Base-by-base conservation (phyloP, 2,113 vertebrate genomes). In the Siniperca chuatsi region DNA sequence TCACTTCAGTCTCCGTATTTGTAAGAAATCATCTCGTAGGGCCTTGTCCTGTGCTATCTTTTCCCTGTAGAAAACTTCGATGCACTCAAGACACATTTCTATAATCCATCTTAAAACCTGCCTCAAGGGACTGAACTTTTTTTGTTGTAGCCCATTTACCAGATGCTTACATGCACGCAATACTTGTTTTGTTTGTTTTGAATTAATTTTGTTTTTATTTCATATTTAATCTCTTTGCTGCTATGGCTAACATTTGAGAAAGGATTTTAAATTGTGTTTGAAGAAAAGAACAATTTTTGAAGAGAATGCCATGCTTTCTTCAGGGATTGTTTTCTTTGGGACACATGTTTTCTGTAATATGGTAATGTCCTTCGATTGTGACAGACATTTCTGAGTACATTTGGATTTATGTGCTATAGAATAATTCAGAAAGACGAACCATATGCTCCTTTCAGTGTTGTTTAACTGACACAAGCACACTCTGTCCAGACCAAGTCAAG, bases 401-500 rank as follows among this genome's bases (percentile, higher is more conserved):
- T 58, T 57, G 16, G 55, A 65, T 74, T 55, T 16, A 21, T 68
- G 33, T 76, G 33, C 16, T 16, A 11, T 13, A 54, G 37, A 46
- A 50, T 65, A 78, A 76, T 78, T 64, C 46, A 52, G 35, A 37
- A 62, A 65, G 21, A 77, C 2, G 0, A 60, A 52, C 42, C 9
- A 37, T 16, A 8, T 78, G 52, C 8, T 83, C 18, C 40, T 60
- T 61, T 58, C 35, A 60, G 35, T 78, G 42, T 54, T 65, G 66
- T 37, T 58, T 42, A 60, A 66, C 70, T 78, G 18, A 69, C 37
- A 44, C 3, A 3, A 15, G 50, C 3, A 11, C 29, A 23, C 8
- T 71, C 40, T 84, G 48, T 79, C 35, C 48, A 66, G n/a, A 20
- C 33, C n/a, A 35, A 25, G 75, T 71, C 25, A 64, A 75, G 23